A percentile compares a stretch with the other conserved stretches of the same genome.
Evolutionary conservation across 1,140 invertebrate species (phyloP).

Genomic region (Zaprionus davidi): DNA sequence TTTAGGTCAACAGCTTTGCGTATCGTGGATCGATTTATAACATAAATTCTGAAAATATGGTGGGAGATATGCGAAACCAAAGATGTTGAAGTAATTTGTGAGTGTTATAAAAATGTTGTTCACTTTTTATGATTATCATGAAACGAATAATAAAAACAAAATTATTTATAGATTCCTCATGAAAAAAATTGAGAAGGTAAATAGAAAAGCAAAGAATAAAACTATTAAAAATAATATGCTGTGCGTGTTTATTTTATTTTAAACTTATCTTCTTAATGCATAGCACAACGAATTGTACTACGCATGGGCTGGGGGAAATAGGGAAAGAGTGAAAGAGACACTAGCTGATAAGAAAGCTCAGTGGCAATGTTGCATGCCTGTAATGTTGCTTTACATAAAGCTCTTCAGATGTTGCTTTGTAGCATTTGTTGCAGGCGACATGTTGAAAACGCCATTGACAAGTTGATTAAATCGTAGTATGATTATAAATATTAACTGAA

Average conservation of each 20-base stretch:
- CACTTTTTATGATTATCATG: neutral
- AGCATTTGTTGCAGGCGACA: constrained; percentile 32
- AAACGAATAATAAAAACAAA: neutral
- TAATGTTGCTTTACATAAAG: constrained; percentile 35
- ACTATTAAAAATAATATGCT: neutral
- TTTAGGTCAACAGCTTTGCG: constrained; percentile 61
- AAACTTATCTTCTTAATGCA: neutral
- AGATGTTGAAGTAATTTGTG: neutral
- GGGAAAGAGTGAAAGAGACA: neutral
- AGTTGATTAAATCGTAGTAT: constrained; percentile 29
- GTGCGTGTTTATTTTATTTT: neutral
- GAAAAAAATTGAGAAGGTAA: neutral
- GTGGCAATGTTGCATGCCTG: neutral
- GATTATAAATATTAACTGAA: constrained; percentile 56
- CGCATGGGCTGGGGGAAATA: neutral
- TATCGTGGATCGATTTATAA: constrained; percentile 64
- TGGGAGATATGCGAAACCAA: neutral
- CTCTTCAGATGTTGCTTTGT: constrained; percentile 39
- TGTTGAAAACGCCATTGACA: neutral
- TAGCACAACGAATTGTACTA: no score
- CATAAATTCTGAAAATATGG: constrained; percentile 48
- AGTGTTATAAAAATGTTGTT: neutral
- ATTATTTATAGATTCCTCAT: neutral
- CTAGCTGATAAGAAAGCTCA: constrained; percentile 49
- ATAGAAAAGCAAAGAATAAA: neutral